phyloP scores from a whole-genome alignment of 2,888 invertebrate genomes.

The Pedicia rivosa region DNA sequence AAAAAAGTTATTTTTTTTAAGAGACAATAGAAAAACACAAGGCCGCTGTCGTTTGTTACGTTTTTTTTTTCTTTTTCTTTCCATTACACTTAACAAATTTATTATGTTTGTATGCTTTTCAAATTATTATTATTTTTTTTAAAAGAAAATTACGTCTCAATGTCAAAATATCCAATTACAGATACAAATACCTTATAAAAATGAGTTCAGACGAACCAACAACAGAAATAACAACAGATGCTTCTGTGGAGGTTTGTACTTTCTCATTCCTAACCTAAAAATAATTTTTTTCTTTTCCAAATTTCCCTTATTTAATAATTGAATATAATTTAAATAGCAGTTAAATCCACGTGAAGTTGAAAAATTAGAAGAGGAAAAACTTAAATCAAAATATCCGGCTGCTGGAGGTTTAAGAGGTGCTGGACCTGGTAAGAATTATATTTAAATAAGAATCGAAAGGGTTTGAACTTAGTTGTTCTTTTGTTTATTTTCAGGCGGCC shows the following conservation, averaged over 20 bases:
- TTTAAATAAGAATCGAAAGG: too few species aligned
- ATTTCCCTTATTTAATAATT: too few species aligned
- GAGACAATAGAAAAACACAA: background rate
- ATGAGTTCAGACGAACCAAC: slow-evolving; percentile 3
- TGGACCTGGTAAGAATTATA: slow-evolving; percentile 49
- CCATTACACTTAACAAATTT: too few species aligned
- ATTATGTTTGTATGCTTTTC: too few species aligned
- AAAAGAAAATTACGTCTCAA: background rate
- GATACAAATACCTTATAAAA: too few species aligned
- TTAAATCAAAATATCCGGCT: slow-evolving; percentile 81
- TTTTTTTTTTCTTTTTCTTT: background rate
- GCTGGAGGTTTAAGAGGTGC: slow-evolving; percentile 44
- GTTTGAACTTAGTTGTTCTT: slow-evolving; percentile 17
- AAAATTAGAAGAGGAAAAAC: slow-evolving; percentile 80
- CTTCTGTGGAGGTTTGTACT: background rate
- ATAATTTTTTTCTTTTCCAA: too few species aligned
- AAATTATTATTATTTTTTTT: background rate
- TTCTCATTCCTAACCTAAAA: too few species aligned
- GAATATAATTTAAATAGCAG: background rate
- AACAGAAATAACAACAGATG: background rate
- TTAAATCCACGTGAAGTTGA: slow-evolving; percentile 55
- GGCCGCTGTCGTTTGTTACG: background rate
- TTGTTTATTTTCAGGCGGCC: slow-evolving; percentile 55
- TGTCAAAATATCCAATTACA: too few species aligned
- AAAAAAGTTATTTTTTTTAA: background rate